Evolutionary conservation across 2,888 invertebrate genomes (phyloP).

Genomic region (Phyllotreta cruciferae): DNA sequence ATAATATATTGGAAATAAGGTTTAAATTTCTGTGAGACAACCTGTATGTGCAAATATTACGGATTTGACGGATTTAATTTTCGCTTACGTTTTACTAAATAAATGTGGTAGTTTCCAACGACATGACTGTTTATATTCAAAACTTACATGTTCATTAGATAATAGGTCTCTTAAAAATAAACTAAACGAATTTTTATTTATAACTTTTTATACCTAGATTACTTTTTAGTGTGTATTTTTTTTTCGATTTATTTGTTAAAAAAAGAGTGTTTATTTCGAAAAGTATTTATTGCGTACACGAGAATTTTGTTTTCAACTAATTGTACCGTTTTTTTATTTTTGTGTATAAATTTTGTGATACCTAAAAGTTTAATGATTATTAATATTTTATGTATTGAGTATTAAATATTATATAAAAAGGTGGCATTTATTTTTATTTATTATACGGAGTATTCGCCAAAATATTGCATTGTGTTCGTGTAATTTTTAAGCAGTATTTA

Average conservation of each 20-base stretch:
- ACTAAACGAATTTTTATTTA: constrained; percentile 34
- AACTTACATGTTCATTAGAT: constrained; percentile 28
- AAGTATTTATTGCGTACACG: constrained; percentile 8
- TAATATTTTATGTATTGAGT: too few relatives aligned
- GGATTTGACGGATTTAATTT: constrained; percentile 10
- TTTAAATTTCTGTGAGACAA: constrained; percentile 1
- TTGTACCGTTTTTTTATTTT: too few relatives aligned
- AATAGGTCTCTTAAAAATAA: constrained; percentile 15
- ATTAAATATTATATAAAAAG: too few relatives aligned
- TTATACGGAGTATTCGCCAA: too few relatives aligned
- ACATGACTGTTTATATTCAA: constrained; percentile 29
- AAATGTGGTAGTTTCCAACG: constrained; percentile 24
- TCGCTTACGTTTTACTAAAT: constrained; percentile 12
- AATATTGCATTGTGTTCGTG: too few relatives aligned
- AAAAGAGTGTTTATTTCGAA: constrained; percentile 32
- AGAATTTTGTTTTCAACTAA: not conserved
- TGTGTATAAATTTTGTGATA: too few relatives aligned
- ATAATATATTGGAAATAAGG: too few relatives aligned
- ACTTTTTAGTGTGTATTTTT: constrained; percentile 35
- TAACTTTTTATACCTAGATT: constrained; percentile 34
- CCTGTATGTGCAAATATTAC: not conserved
- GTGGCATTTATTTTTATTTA: too few relatives aligned
- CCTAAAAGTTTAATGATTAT: too few relatives aligned
- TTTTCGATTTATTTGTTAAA: constrained; percentile 30
- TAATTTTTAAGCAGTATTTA: too few relatives aligned